phyloP scores from a whole-genome alignment of 2,113 vertebrate genomes.

The Prietella phreatophila region DNA sequence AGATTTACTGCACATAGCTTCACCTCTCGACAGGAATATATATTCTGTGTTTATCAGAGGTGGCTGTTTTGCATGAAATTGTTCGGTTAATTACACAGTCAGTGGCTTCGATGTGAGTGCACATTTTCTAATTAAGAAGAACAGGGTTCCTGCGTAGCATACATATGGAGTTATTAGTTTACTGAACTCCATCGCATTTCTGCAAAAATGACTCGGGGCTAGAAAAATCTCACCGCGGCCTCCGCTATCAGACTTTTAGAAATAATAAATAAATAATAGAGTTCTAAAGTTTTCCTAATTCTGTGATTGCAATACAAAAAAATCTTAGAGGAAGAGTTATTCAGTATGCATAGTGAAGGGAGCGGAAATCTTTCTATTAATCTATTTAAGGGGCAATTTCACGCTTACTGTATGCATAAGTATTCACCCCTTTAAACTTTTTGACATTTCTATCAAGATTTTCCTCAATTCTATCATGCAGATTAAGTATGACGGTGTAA shows the following conservation, averaged over 20 bases:
- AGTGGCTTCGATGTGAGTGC: constrained; percentile 45
- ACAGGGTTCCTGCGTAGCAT: constrained; percentile 29
- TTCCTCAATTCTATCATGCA: background rate
- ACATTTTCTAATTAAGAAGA: constrained; percentile 53
- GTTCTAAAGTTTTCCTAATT: background rate
- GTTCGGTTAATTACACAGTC: constrained; percentile 55
- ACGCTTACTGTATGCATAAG: background rate
- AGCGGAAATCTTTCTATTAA: background rate
- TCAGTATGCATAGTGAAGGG: too few species aligned
- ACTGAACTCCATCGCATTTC: constrained; percentile 28
- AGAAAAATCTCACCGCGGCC: background rate
- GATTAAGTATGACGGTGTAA: background rate
- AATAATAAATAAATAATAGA: background rate
- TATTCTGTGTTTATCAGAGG: constrained; percentile 46
- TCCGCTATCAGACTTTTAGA: background rate
- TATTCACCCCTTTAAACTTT: background rate
- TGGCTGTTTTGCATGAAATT: constrained; percentile 46
- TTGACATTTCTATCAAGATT: background rate
- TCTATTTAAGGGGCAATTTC: background rate
- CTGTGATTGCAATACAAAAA: background rate
- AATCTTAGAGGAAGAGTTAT: background rate
- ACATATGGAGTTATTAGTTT: constrained; percentile 47
- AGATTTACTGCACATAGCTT: constrained; percentile 45
- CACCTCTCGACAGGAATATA: constrained; percentile 34
- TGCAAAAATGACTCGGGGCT: constrained; percentile 31